Conservation (phyloP, 2,113 vertebrate genomes). For the Mustela nigripes region DNA sequence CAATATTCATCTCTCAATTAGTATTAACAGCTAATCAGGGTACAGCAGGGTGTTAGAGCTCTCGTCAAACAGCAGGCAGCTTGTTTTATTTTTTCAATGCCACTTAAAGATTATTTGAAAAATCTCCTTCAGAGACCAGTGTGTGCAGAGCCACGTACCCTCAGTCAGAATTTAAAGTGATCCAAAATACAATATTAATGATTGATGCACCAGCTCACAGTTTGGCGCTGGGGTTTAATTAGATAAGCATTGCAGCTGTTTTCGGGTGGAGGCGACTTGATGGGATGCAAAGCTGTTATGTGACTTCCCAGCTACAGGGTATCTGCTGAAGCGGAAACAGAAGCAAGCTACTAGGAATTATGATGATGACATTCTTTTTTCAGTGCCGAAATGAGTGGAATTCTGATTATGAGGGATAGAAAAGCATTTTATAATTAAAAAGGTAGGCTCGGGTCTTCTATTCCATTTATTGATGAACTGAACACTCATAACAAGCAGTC, state of each 20-base stretch:
- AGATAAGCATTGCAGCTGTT: conserved; percentile 78
- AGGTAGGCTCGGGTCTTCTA: conserved; percentile 11
- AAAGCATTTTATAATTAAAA: conserved; percentile 68
- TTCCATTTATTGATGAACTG: conserved; percentile 45
- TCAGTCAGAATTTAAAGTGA: conserved; percentile 80
- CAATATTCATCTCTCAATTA: conserved; percentile 77
- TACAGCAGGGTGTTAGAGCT: conserved; percentile 32
- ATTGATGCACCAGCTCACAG: conserved; percentile 73
- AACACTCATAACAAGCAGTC: not conserved
- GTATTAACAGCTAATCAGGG: conserved; percentile 79
- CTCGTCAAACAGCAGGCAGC: conserved; percentile 71
- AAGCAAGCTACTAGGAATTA: conserved; percentile 56
- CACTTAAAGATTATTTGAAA: conserved; percentile 82
- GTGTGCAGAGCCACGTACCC: conserved; percentile 55
- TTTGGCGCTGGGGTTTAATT: conserved; percentile 80
- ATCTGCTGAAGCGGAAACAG: conserved; percentile 76
- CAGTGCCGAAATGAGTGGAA: conserved; percentile 57
- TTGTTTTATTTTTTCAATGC: conserved; percentile 77
- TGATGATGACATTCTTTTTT: conserved; percentile 41
- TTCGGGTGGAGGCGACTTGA: conserved; percentile 74
- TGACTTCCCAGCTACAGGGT: conserved; percentile 63
- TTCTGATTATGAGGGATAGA: conserved; percentile 15
- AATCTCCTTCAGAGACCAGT: conserved; percentile 78
- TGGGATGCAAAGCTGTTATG: conserved; percentile 60
- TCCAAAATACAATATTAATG: conserved; percentile 79